A percentile compares a stretch with the other conserved stretches of the same genome.
Conservation (phyloP, 23 tunicate genomes). For the Trididemnum miniatum region DNA sequence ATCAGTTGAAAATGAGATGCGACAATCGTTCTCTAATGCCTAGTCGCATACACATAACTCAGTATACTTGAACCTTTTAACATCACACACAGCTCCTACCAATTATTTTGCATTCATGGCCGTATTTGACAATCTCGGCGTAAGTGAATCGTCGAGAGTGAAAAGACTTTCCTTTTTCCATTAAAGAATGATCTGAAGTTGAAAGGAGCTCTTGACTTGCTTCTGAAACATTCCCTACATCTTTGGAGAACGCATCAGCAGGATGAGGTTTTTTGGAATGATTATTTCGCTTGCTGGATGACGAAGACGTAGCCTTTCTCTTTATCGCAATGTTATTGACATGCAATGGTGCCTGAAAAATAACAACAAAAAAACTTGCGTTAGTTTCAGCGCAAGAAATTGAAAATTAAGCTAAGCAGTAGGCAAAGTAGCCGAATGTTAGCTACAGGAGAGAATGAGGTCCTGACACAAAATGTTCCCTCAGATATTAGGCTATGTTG, state of each 20-base stretch:
- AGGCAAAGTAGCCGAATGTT: no score
- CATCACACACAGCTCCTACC: no score
- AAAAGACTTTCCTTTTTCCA: background rate
- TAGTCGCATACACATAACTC: background rate
- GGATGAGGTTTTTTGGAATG: slow-evolving; percentile 32
- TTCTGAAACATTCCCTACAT: background rate
- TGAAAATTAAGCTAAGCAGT: no score
- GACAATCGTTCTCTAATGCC: no score
- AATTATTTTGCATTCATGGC: slow-evolving; percentile 4
- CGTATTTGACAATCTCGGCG: slow-evolving; percentile 84
- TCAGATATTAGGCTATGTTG: no score
- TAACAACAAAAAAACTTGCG: no score
- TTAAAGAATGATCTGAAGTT: no score
- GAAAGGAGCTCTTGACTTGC: background rate
- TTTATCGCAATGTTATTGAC: slow-evolving; percentile 14
- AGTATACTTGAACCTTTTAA: no score
- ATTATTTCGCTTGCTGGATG: background rate
- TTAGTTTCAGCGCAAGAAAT: no score
- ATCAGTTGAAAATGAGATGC: no score
- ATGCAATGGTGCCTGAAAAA: background rate
- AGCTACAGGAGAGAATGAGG: no score
- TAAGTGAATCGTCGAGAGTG: slow-evolving; percentile 42
- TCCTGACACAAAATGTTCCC: no score
- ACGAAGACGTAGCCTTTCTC: slow-evolving; percentile 14
- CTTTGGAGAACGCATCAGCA: background rate